Conservation (phyloP, 2,888 invertebrate genomes). For the Glyphotaelius pellucidus region DNA sequence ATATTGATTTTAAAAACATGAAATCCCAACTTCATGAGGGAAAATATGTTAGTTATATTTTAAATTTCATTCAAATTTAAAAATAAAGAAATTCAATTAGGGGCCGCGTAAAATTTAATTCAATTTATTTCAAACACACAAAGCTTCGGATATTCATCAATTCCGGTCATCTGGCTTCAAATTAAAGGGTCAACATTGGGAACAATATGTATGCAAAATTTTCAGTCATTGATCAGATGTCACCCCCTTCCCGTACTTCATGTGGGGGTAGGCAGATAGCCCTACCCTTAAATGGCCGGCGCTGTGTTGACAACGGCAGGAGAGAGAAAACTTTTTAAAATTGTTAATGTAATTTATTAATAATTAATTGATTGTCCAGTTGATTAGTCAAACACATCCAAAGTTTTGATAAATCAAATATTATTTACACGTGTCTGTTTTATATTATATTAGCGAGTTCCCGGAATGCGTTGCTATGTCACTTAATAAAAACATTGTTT, state of each 20-base stretch:
- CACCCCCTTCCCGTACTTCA: constrained; percentile 50
- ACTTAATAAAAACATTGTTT: too few species aligned
- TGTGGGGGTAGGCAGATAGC: neutral
- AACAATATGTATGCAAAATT: constrained; percentile 66
- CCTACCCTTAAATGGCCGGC: constrained; percentile 13
- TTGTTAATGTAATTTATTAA: neutral
- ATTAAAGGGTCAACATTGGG: constrained; percentile 64
- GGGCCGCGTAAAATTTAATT: constrained; percentile 29
- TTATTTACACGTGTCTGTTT: too few species aligned
- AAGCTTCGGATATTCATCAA: constrained; percentile 51
- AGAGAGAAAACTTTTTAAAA: constrained; percentile 26
- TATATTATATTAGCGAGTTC: too few species aligned
- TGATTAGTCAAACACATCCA: too few species aligned
- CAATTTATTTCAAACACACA: constrained; percentile 38
- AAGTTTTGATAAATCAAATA: too few species aligned
- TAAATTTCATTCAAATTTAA: neutral
- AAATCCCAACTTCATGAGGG: neutral
- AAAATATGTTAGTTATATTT: neutral
- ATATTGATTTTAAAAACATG: too few species aligned
- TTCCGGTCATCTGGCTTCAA: constrained; percentile 59
- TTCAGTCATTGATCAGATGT: constrained; percentile 62
- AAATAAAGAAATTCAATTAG: constrained; percentile 27
- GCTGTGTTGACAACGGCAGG: constrained; percentile 4
- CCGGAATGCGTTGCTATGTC: too few species aligned
- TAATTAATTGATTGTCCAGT: too few species aligned